Evolutionary conservation across 2,113 vertebrate genomes (phyloP), one percentile per base, ranked within the genome.

Genomic region (Neolamprologus cancellatus): DNA sequence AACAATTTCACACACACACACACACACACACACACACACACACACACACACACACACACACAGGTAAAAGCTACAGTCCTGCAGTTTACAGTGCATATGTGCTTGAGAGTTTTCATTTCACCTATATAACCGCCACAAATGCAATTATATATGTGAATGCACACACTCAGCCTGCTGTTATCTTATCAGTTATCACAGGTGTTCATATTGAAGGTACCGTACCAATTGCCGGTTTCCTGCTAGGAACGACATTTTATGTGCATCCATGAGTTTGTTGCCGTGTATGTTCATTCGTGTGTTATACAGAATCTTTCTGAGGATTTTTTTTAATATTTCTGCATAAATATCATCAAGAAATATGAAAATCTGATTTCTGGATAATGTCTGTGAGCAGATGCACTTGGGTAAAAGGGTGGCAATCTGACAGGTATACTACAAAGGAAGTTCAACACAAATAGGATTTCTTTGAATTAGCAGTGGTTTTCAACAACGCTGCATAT

Each of bases 171-270:
- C 87, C 17, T 18, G 48, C 46, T 64, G 59, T 36, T 87, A 89
- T 90, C 88, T 90, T 90, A 92, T 91, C 89, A 89, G 59, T 59
- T 61, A 88, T 90, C 91, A 89, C 93, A 93, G 92, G 91, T 94
- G 92, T 87, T 87, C 57, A 80, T 30, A 64, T n/a, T 3, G 30
- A 64, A n/a, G 32, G 59, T 64, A 64, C 6, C 1, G 2, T 64
- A 64, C 30, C 30, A 36, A n/a, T 64, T 12, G 30, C 30, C 5
- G 0, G 81, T 89, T 81, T 85, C 82, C 53, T 71, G 41, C 17
- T 30, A 7, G 14, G 28, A 81, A 8, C 30, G 0, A 78, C 64
- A 54, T 34, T 25, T 71, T 34, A 32, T 50, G 14, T 78, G 12
- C n/a, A 12, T 53, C n/a, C 39, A 46, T 81, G 50, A 71, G 41